Evolutionary conservation across 2,113 vertebrate species (phyloP).

Genomic region (Fulica atra): DNA sequence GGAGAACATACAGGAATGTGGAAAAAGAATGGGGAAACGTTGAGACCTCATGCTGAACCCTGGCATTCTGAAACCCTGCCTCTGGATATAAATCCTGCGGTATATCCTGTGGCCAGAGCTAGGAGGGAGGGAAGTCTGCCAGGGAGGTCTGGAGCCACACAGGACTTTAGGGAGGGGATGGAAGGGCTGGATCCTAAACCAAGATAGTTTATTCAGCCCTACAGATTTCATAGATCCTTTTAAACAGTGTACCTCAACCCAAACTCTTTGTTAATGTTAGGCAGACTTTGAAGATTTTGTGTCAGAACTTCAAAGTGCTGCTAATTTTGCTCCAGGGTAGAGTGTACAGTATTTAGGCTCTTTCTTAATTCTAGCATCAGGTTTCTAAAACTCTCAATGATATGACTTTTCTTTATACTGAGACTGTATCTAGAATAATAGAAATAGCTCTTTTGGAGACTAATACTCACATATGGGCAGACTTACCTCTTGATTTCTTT

Average conservation of each 20-base stretch:
- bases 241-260: background rate
- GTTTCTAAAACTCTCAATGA: slow-evolving; percentile 35
- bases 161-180: background rate
- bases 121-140: slow-evolving; percentile 14
- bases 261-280: slow-evolving; percentile 43
- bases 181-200: slow-evolving; percentile 52
- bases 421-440: background rate
- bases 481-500: background rate
- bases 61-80: slow-evolving; percentile 3
- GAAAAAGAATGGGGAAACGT: background rate
- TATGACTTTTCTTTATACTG: background rate
- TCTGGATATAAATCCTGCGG: background rate
- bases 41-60: slow-evolving; percentile 31
- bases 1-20: background rate
- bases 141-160: slow-evolving; percentile 58
- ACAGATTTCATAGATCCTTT: slow-evolving; percentile 23
- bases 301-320: slow-evolving; percentile 60
- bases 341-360: slow-evolving; percentile 38
- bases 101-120: slow-evolving; percentile 7
- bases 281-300: slow-evolving; percentile 67
- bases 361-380: slow-evolving; percentile 52
- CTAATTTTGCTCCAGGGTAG: slow-evolving; percentile 56
- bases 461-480: background rate
- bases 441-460: background rate
- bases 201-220: slow-evolving; percentile 45